A percentile compares a stretch with the other conserved stretches of the same genome.
Conservation (phyloP, 2,797 vertebrate genomes). For the Schizopygopsis pylzovi region DNA sequence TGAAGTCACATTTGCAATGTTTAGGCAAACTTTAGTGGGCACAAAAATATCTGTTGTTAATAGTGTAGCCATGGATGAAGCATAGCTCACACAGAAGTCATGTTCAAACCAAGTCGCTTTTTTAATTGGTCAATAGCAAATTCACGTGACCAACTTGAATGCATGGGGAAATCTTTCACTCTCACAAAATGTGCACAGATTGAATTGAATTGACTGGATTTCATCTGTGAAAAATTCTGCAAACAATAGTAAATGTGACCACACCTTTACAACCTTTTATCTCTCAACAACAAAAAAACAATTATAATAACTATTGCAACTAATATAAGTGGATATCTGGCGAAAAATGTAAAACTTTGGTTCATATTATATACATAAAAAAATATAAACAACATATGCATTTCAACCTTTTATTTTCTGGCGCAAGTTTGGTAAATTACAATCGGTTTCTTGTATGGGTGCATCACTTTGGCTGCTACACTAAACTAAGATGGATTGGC, state of each 20-base stretch:
- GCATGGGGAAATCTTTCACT: neutral
- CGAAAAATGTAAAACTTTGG: neutral
- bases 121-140: neutral
- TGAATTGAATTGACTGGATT: neutral
- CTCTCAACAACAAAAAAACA: neutral
- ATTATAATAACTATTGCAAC: neutral
- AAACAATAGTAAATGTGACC: neutral
- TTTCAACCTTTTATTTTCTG: conserved; percentile 42
- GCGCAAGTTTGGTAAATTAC: conserved; percentile 12
- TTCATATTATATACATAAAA: neutral
- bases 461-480: neutral
- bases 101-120: neutral
- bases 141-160: neutral
- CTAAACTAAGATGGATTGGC: neutral
- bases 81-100: neutral
- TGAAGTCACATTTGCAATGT: neutral
- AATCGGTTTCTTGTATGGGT: neutral
- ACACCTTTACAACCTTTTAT: neutral
- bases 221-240: neutral
- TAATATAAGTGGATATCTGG: neutral
- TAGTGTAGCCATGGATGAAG: neutral
- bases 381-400: neutral
- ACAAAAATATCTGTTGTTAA: neutral
- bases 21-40: neutral
- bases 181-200: neutral